These are phyloP conservation scores for Carassius carassius DNA, from an alignment of 2,113 vertebrate genomes.

Conservation along the genomic window DNA sequence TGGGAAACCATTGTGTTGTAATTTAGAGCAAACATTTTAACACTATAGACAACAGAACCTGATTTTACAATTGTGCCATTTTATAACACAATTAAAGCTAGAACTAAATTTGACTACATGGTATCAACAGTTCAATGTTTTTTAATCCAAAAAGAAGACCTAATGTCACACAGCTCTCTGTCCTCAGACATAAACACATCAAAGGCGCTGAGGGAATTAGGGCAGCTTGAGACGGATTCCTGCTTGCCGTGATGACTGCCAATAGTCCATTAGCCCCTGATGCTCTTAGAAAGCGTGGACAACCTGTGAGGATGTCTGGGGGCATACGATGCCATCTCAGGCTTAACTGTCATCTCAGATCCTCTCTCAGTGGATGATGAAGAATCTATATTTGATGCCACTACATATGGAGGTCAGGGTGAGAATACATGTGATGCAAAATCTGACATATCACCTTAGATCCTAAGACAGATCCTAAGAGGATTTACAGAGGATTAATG, in stretches of 20 bases:
- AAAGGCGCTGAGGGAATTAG: not conserved
- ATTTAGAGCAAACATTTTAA: not conserved
- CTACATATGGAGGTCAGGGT: not conserved
- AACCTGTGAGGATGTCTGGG: not conserved
- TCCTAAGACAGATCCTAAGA: not conserved
- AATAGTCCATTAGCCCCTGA: slow-evolving; percentile 24
- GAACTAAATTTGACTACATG: not conserved
- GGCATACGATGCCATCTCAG: not conserved
- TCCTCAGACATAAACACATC: not conserved
- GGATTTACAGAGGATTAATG: not conserved
- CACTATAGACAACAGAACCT: not conserved
- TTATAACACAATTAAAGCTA: not conserved
- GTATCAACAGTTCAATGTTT: not conserved
- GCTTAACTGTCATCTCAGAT: slow-evolving; percentile 22
- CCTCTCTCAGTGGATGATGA: slow-evolving; percentile 4
- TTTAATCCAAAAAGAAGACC: not conserved
- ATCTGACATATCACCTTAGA: not conserved
- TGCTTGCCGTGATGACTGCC: not conserved
- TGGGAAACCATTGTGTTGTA: not conserved
- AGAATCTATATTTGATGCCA: not conserved
- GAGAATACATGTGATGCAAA: not conserved
- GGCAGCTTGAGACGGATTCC: slow-evolving; percentile 26
- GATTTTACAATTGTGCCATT: not conserved
- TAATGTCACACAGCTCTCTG: not conserved
- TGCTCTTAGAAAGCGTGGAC: slow-evolving; percentile 8